phyloP scores from a whole-genome alignment of 2,797 vertebrate species.

The Danio choprae region DNA sequence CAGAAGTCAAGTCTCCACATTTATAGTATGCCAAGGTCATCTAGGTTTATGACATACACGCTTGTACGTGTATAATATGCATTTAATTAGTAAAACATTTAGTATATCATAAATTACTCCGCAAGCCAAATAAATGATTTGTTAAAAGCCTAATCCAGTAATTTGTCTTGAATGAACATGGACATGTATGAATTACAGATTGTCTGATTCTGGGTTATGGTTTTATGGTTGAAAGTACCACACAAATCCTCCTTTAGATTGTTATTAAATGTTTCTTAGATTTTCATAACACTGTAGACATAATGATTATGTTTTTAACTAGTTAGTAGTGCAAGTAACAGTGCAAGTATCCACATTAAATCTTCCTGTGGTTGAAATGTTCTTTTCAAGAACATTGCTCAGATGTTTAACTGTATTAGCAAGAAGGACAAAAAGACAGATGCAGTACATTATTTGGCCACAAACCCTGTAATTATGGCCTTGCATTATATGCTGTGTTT shows the following conservation, averaged over 20 bases:
- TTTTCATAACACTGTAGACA: neutral
- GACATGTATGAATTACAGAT: neutral
- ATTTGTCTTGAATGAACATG: neutral
- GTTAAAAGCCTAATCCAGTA: neutral
- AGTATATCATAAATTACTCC: neutral
- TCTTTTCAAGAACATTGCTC: neutral
- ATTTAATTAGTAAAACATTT: no score
- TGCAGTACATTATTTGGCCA: neutral
- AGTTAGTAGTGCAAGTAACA: neutral
- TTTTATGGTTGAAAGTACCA: neutral
- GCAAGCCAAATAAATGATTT: neutral
- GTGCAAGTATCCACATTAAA: neutral
- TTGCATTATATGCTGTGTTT: neutral
- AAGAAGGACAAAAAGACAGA: neutral
- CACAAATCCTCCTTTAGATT: no score
- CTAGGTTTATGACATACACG: neutral
- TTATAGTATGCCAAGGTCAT: neutral
- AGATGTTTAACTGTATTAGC: neutral
- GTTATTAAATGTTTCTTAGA: neutral
- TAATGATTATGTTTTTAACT: neutral
- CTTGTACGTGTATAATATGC: no score
- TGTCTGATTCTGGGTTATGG: neutral
- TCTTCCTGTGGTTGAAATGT: neutral
- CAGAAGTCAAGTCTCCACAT: neutral
- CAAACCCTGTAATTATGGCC: conserved; percentile 2